Percentiles rank a stretch among this genome's conserved stretches.
Conservation (phyloP, 2,797 vertebrate species). For the Gastrophryne carolinensis region DNA sequence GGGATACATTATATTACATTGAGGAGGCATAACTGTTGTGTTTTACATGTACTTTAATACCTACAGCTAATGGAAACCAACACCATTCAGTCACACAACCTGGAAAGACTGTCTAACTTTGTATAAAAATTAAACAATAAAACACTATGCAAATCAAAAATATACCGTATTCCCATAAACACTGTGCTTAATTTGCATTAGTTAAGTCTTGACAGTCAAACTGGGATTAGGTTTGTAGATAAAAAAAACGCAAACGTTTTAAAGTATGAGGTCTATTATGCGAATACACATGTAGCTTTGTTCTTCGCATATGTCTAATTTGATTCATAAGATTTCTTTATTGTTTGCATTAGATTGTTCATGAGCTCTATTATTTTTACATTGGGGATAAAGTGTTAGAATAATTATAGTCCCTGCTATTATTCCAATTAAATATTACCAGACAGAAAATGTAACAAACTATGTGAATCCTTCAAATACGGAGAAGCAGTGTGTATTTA, state of each 20-base stretch:
- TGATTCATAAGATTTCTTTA: background rate
- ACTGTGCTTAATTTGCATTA: too few species aligned
- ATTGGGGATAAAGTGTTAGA: background rate
- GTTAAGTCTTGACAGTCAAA: too few species aligned
- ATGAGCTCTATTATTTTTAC: background rate
- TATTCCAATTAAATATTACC: background rate
- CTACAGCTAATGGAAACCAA: too few species aligned
- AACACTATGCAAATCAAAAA: too few species aligned
- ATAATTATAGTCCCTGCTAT: background rate
- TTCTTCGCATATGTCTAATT: slow-evolving; percentile 53
- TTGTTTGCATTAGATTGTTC: background rate
- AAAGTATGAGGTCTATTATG: background rate
- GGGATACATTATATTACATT: too few species aligned
- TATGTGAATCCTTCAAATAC: slow-evolving; percentile 1
- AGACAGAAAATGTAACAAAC: background rate
- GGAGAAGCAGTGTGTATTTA: slow-evolving; percentile 9
- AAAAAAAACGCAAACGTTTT: background rate
- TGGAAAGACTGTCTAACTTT: too few species aligned
- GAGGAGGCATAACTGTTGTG: too few species aligned
- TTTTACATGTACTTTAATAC: too few species aligned
- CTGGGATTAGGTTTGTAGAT: too few species aligned
- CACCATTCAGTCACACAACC: too few species aligned
- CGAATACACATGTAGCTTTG: background rate
- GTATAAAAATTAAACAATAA: too few species aligned
- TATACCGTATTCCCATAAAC: too few species aligned